phyloP scores from a whole-genome alignment of 2,113 vertebrate genomes.

The Ctenodactylus gundi region DNA sequence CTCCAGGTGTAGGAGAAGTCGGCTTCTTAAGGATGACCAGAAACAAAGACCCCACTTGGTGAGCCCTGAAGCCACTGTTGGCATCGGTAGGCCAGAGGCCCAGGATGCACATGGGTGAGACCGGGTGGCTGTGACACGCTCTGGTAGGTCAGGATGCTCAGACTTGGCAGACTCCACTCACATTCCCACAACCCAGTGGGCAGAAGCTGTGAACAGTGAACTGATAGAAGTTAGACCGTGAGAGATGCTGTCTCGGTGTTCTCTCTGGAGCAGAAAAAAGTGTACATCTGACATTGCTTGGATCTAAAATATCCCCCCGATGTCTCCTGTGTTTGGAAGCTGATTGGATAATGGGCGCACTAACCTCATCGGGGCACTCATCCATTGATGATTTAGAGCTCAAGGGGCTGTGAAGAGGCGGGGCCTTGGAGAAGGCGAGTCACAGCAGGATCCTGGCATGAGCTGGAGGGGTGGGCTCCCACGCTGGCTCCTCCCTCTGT shows the following conservation, averaged over 20 bases:
- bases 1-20: background rate
- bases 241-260: background rate
- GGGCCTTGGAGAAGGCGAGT: too few species aligned
- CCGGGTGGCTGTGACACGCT: accelerated
- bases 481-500: too few species aligned
- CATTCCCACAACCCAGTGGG: too few species aligned
- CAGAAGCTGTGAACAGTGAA: background rate
- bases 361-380: too few species aligned
- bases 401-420: too few species aligned
- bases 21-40: background rate
- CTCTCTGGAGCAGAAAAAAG: background rate
- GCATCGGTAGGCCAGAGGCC: background rate
- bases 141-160: background rate
- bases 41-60: background rate
- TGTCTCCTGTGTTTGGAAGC: too few species aligned
- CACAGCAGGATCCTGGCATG: too few species aligned
- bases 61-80: background rate
- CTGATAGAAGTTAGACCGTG: background rate
- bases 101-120: accelerated
- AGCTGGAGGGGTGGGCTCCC: too few species aligned
- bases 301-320: too few species aligned
- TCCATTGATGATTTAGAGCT: too few species aligned
- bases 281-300: too few species aligned
- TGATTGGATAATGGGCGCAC: too few species aligned
- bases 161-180: accelerated